These are phyloP conservation scores for Watsonalla binaria DNA, from an alignment of 2,888 invertebrate species.

Conservation along the genomic window DNA sequence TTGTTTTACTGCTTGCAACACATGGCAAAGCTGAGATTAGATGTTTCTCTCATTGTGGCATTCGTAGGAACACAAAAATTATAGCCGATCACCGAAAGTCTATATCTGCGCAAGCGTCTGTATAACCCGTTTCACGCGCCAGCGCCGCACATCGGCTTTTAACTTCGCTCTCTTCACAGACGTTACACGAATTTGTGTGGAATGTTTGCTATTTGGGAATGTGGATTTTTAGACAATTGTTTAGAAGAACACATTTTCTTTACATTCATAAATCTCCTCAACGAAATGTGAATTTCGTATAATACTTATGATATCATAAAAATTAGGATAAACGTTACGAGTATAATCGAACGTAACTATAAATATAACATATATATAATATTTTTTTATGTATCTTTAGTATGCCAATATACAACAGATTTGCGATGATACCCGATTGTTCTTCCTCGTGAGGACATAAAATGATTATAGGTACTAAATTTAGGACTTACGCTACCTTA, in stretches of 20 bases:
- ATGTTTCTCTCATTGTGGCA: conserved; percentile 62
- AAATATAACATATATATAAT: too few species aligned
- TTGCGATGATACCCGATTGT: too few species aligned
- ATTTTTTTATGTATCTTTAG: too few species aligned
- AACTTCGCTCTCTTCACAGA: background rate
- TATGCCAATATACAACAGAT: background rate
- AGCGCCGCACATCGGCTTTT: conserved; percentile 54
- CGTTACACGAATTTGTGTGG: background rate
- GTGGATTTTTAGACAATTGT: background rate
- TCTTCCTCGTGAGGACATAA: too few species aligned
- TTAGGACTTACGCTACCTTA: too few species aligned
- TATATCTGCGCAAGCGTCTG: conserved; percentile 59
- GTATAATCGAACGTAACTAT: too few species aligned
- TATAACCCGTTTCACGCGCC: conserved; percentile 78
- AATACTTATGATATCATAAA: background rate
- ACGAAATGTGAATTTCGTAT: background rate
- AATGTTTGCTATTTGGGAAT: background rate
- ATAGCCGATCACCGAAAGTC: conserved; percentile 76
- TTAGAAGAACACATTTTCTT: background rate
- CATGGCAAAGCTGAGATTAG: conserved; percentile 28
- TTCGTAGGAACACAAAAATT: conserved; percentile 71
- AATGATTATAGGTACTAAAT: too few species aligned
- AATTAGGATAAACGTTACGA: too few species aligned
- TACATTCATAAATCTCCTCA: background rate
- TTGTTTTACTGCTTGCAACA: conserved; percentile 4